These are phyloP conservation scores for Molossus molossus DNA, from an alignment of 2,797 vertebrate genomes.

Conservation along the genomic window DNA sequence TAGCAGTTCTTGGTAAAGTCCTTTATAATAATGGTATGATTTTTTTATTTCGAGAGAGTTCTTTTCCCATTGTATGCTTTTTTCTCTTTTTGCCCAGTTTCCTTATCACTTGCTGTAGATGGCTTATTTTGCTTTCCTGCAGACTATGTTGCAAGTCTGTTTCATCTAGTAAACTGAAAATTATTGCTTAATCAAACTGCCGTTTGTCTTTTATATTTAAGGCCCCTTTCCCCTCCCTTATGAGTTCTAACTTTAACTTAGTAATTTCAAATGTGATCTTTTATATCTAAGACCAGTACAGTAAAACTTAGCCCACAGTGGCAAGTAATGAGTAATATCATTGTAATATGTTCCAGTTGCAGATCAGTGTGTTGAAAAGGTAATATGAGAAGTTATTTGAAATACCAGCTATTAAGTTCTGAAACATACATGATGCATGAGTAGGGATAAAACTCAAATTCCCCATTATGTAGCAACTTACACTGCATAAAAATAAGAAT, in stretches of 20 bases:
- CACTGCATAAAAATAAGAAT: conserved; percentile 72
- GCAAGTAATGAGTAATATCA: conserved; percentile 85
- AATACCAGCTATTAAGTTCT: conserved; percentile 88
- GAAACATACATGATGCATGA: conserved; percentile 88
- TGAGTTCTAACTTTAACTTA: conserved; percentile 88
- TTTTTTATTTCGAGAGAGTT: conserved; percentile 87
- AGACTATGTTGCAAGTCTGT: conserved; percentile 92
- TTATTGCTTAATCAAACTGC: conserved; percentile 92
- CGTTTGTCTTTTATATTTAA: conserved; percentile 92
- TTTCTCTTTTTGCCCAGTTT: conserved; percentile 86
- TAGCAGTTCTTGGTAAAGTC: conserved; percentile 88
- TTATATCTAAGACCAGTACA: conserved; percentile 86
- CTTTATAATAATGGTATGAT: conserved; percentile 89
- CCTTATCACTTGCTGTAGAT: conserved; percentile 91
- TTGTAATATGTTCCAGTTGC: conserved; percentile 85
- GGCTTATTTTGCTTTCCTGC: conserved; percentile 92
- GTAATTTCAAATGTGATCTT: conserved; percentile 88
- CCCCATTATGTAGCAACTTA: conserved; percentile 78
- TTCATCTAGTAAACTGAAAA: conserved; percentile 93
- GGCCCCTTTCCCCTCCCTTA: conserved; percentile 80
- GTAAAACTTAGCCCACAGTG: conserved; percentile 84
- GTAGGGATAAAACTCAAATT: conserved; percentile 86
- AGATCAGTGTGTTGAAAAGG: conserved; percentile 80
- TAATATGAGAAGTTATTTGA: conserved; percentile 84
- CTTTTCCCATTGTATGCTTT: conserved; percentile 89